Evolutionary conservation across 2,888 invertebrate species (phyloP), one percentile per base, ranked within the genome.

Genomic region (Timema podura): DNA sequence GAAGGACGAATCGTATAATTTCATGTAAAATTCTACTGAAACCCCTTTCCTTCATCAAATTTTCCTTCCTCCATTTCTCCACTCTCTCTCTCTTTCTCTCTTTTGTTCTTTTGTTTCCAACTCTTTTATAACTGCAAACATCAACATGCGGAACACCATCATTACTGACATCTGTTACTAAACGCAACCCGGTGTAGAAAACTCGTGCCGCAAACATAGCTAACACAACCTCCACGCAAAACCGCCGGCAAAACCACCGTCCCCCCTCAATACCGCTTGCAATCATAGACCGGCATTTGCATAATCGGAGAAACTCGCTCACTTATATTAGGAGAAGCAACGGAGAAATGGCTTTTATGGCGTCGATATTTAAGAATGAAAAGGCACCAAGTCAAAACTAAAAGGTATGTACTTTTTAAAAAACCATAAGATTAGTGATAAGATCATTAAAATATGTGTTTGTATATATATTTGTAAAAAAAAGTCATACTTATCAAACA

Each of bases 91-190:
- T 30, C 30, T 30, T 30, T 30, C 30, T 30, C 30, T 30, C 30
- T 30, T 3, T 30, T 30, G 2, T 30, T 30, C 30, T 30, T 30
- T 3, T 30, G 30, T 30, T 30, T 30, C 30, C 30, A 30, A 30
- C 30, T 30, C 61, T 61, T 61, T 61, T 16, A 61, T 48, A 11
- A 64, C 44, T 11, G 64, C 30, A 30, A 30, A 47, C 68, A 64
- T 68, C 68, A 48, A 61, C 68, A 68, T 68, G 64, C 68, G 9
- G 68, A 68, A 68, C 68, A 68, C 16, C 64, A 61, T 68, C 68
- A 68, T 68, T 68, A 68, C 61, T 15, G 48, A 61, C 68, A 68
- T 59, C 68, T 68, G 68, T 59, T 64, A 49, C 59, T 16, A 65
- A 65, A 65, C 65, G 30, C 30, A 30, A 30, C 30, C 30, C 30